phyloP scores from a whole-genome alignment of 2,113 vertebrate genomes.

The Clinocottus analis region DNA sequence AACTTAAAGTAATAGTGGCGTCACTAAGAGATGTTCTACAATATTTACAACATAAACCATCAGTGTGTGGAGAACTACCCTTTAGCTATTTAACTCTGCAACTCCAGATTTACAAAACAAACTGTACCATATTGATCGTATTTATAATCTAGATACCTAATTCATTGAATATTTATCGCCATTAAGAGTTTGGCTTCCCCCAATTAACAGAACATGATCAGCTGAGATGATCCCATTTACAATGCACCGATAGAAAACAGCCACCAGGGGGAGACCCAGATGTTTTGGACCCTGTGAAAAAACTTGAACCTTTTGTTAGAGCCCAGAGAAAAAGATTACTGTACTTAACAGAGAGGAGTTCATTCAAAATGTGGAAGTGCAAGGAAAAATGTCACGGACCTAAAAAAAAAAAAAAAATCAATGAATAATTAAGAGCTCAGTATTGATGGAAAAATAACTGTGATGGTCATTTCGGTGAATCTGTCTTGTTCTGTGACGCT shows the following conservation, averaged over 20 bases:
- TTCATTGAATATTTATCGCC: neutral
- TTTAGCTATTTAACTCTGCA: neutral
- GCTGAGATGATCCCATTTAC: neutral
- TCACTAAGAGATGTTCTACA: neutral
- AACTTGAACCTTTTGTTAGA: no score
- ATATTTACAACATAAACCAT: neutral
- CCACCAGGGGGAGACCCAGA: neutral
- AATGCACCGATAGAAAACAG: neutral
- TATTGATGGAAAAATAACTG: neutral
- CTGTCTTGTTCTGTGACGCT: neutral
- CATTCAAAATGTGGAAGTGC: neutral
- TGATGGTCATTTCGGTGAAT: neutral
- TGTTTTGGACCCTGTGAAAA: neutral
- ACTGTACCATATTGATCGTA: neutral
- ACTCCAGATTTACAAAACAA: neutral
- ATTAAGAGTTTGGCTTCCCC: neutral
- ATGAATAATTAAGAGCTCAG: neutral
- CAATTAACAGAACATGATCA: neutral
- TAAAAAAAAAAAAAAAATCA: no score
- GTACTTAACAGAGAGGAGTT: neutral
- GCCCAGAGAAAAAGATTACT: neutral
- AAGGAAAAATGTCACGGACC: neutral
- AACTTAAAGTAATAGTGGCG: neutral
- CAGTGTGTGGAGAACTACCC: neutral
- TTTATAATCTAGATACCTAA: neutral